Evolutionary conservation across 2,113 vertebrate genomes (phyloP).

Genomic region (Lethenteron reissneri): DNA sequence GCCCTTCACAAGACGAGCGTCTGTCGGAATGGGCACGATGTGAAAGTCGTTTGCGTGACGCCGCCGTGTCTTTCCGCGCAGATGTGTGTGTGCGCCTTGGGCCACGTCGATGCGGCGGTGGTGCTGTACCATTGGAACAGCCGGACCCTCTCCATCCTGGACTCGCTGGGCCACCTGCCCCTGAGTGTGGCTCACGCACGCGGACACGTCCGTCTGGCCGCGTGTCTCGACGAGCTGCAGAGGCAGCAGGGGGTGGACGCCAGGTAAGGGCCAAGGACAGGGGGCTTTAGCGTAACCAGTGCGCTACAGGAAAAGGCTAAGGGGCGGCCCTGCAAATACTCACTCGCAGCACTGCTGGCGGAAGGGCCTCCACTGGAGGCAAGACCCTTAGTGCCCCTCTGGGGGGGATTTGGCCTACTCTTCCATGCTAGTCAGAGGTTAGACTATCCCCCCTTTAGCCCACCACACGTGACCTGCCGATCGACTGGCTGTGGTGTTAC

Average conservation of each 20-base stretch:
- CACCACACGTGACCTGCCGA: too few species aligned
- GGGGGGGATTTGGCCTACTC: too few species aligned
- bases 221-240: constrained; percentile 45
- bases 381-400: too few species aligned
- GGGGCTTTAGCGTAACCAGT: background rate
- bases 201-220: constrained; percentile 46
- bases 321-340: background rate
- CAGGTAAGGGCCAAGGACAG: background rate
- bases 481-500: too few species aligned
- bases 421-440: too few species aligned
- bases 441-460: too few species aligned
- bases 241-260: constrained; percentile 16
- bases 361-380: background rate
- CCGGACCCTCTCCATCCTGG: constrained; percentile 40
- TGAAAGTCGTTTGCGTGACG: background rate
- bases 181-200: constrained; percentile 46
- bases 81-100: constrained; percentile 75
- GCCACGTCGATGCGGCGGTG: constrained; percentile 45
- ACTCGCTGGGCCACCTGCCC: constrained; percentile 54
- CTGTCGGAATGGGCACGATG: too few species aligned
- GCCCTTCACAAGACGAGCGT: too few species aligned
- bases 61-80: constrained; percentile 8
- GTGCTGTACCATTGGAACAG: constrained; percentile 47
- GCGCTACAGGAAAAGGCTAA: background rate
- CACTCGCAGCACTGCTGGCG: background rate